Conservation (phyloP, 1,140 invertebrate species). For the Magallana angulata region DNA sequence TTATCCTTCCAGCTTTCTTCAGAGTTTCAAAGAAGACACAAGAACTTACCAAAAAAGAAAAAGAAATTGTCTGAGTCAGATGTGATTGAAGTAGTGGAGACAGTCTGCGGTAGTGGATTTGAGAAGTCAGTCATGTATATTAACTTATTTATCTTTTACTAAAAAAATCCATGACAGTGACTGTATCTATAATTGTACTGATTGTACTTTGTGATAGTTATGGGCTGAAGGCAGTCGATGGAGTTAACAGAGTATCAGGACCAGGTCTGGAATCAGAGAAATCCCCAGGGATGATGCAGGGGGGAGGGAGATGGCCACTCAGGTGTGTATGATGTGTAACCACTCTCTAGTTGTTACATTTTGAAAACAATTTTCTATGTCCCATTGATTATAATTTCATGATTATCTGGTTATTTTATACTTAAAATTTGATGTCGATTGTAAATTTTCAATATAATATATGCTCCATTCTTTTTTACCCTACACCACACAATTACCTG, state of each 20-base stretch:
- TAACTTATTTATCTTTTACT: no score
- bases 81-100: conserved; percentile 64
- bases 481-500: no score
- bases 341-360: no score
- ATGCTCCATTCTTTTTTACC: no score
- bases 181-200: background rate
- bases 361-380: no score
- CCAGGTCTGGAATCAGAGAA: conserved; percentile 74
- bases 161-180: no score
- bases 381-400: no score
- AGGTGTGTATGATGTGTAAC: conserved; percentile 66
- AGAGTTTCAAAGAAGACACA: conserved; percentile 54
- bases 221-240: conserved; percentile 75
- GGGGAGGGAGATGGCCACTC: conserved; percentile 77
- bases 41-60: conserved; percentile 51
- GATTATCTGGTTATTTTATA: no score
- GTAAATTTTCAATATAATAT: no score
- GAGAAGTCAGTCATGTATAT: conserved; percentile 60
- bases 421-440: no score
- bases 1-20: background rate
- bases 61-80: conserved; percentile 69
- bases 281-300: conserved; percentile 77
- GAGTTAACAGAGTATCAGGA: conserved; percentile 73
- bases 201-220: conserved; percentile 64
- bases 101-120: conserved; percentile 63